Percentiles rank a stretch among this genome's conserved stretches.
phyloP scores from a whole-genome alignment of 2,113 vertebrate species.

The Barnardius zonarius region DNA sequence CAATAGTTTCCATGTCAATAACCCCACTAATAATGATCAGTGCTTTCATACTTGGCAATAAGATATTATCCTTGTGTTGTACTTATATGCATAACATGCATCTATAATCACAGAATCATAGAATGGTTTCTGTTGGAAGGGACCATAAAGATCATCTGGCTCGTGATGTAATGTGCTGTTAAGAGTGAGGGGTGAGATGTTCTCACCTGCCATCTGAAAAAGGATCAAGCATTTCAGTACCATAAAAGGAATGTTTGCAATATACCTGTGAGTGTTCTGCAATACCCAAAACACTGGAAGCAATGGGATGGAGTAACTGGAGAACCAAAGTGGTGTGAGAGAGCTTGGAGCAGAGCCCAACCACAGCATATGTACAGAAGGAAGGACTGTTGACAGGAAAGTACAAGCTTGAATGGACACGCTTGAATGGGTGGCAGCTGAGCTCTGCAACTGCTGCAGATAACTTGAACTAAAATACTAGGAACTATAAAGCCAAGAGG shows the following conservation, averaged over 20 bases:
- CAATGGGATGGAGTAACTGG: background rate
- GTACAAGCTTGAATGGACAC: background rate
- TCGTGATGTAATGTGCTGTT: background rate
- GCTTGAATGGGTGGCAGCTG: background rate
- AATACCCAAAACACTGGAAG: background rate
- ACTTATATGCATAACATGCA: background rate
- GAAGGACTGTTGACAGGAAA: background rate
- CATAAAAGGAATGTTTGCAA: background rate
- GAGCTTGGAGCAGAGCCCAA: background rate
- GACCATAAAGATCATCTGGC: background rate
- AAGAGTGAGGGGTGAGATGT: background rate
- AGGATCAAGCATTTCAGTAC: background rate
- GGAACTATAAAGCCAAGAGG: background rate
- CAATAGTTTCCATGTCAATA: background rate
- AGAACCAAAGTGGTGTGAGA: background rate
- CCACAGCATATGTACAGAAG: background rate
- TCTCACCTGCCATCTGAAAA: background rate
- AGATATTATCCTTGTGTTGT: background rate
- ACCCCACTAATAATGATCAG: background rate
- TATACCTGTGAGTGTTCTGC: background rate
- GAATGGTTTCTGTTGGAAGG: background rate
- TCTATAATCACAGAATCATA: background rate
- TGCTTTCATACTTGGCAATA: background rate
- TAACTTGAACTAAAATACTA: background rate
- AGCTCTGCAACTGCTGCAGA: background rate